Percentiles rank a stretch among this genome's conserved stretches.
Conservation (phyloP, 2,797 vertebrate species). For the Sphaeramia orbicularis region DNA sequence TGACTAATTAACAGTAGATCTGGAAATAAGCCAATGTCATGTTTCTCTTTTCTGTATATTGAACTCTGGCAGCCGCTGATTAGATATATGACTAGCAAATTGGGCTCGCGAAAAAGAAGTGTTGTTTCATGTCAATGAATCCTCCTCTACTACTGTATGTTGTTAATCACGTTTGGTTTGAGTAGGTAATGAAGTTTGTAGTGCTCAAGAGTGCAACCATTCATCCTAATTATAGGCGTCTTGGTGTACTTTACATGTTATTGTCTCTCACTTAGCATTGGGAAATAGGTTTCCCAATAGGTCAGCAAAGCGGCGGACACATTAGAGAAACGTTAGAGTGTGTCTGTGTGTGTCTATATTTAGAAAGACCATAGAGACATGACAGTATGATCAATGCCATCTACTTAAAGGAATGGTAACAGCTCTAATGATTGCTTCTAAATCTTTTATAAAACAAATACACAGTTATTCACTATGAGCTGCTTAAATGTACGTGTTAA, state of each 20-base stretch:
- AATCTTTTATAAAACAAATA: constrained; percentile 12
- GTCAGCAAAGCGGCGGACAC: constrained; percentile 37
- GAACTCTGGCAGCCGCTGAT: constrained; percentile 34
- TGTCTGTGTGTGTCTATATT: constrained; percentile 11
- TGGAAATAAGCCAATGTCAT: constrained; percentile 34
- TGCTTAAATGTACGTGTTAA: not conserved
- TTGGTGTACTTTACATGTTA: constrained; percentile 55
- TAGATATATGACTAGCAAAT: constrained; percentile 33
- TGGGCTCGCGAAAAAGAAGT: constrained; percentile 33
- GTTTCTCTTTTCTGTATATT: constrained; percentile 42
- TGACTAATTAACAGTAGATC: constrained; percentile 59
- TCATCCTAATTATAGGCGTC: constrained; percentile 48
- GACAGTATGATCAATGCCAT: constrained; percentile 24
- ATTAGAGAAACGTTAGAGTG: constrained; percentile 1
- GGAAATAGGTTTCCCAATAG: constrained; percentile 58
- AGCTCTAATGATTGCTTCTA: constrained; percentile 1
- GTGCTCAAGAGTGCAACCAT: constrained; percentile 33
- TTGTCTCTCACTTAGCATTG: constrained; percentile 55
- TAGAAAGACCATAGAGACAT: constrained; percentile 12
- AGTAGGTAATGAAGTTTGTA: constrained; percentile 64
- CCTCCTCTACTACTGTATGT: constrained; percentile 15
- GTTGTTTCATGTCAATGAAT: constrained; percentile 47
- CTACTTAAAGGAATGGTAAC: not conserved
- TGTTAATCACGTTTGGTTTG: constrained; percentile 60
- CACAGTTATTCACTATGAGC: constrained; percentile 2